Conservation (phyloP, 2,113 vertebrate species). For the Protobothrops mucrosquamatus region DNA sequence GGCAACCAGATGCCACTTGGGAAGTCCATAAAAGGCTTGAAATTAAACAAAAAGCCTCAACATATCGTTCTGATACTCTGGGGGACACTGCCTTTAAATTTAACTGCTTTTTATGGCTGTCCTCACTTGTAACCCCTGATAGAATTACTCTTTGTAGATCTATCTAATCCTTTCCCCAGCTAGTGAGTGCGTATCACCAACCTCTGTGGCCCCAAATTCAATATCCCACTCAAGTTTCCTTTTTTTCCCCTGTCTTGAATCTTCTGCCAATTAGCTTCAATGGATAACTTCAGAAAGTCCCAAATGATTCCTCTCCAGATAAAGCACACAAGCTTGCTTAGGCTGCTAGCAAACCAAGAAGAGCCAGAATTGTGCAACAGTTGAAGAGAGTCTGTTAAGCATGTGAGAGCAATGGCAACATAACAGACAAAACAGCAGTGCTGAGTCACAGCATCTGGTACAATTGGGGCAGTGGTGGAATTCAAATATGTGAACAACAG, state of each 20-base stretch:
- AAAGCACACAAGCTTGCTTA: neutral
- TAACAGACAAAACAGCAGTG: neutral
- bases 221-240: neutral
- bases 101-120: neutral
- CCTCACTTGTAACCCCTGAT: neutral
- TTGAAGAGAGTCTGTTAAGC: neutral
- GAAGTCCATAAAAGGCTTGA: neutral
- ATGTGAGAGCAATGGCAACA: neutral
- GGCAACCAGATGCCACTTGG: neutral
- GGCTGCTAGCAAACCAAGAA: neutral
- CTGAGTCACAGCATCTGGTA: neutral
- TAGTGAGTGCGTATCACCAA: neutral
- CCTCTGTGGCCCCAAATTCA: neutral
- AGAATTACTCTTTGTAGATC: neutral
- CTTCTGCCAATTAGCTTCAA: neutral
- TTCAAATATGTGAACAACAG: too few relatives aligned
- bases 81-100: neutral
- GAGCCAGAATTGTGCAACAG: neutral
- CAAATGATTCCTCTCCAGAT: neutral
- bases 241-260: neutral
- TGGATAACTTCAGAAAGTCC: neutral
- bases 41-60: neutral
- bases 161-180: neutral
- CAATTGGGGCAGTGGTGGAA: neutral
- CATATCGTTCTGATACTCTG: neutral